Evolutionary conservation across 2,113 vertebrate species (phyloP).

Genomic region (Tragelaphus scriptus): DNA sequence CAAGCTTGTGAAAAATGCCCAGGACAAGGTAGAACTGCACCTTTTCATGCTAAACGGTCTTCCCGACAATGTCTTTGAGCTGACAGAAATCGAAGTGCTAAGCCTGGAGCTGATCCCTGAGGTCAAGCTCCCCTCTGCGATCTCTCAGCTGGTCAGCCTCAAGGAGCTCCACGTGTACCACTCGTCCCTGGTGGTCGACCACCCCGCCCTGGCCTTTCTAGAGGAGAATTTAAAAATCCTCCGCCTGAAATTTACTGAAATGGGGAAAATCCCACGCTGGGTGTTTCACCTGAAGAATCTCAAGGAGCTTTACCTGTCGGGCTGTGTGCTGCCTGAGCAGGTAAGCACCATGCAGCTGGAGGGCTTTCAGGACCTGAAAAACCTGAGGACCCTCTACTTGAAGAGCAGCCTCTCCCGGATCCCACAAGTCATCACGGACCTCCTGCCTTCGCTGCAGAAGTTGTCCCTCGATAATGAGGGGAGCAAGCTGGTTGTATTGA

Average conservation of each 20-base stretch:
- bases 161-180: conserved; percentile 85
- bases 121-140: conserved; percentile 81
- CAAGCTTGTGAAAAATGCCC: conserved; percentile 82
- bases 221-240: conserved; percentile 86
- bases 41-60: conserved; percentile 86
- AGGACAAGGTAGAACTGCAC: conserved; percentile 84
- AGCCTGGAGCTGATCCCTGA: conserved; percentile 86
- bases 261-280: conserved; percentile 84
- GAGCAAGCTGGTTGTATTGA: conserved; percentile 83
- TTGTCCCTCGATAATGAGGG: conserved; percentile 86
- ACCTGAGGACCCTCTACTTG: conserved; percentile 81
- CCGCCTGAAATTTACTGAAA: conserved; percentile 85
- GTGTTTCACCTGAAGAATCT: conserved; percentile 85
- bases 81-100: conserved; percentile 86
- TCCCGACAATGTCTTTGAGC: conserved; percentile 85
- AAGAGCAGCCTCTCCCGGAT: conserved; percentile 86
- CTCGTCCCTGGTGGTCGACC: conserved; percentile 81
- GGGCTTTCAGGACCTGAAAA: conserved; percentile 84
- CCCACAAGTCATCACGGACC: conserved; percentile 84
- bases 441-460: conserved; percentile 83
- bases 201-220: conserved; percentile 81
- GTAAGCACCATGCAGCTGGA: conserved; percentile 76
- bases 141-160: conserved; percentile 82
- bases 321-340: conserved; percentile 81
- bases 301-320: conserved; percentile 83